Evolutionary conservation across 2,888 invertebrate species (phyloP), one percentile per base, ranked within the genome.

Genomic region (Chymomyza procnemis): DNA sequence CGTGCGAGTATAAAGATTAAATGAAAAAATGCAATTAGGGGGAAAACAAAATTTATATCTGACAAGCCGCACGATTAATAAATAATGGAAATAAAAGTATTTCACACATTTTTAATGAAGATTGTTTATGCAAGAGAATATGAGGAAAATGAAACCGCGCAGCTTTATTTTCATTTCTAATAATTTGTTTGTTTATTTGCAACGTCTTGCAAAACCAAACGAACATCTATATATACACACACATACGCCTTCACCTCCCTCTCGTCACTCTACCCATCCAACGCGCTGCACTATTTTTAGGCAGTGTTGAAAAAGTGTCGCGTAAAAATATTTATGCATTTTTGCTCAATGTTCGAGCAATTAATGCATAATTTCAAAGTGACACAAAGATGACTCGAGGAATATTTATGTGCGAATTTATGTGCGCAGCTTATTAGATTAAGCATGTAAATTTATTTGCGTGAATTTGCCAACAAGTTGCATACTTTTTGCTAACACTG

Each of bases 81-180:
- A 41, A 41, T 41, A 41, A 41, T 41, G 12, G 34, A 41, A 12
- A 41, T 41, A 41, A 41, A 41, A 41, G 34, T 41, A 41, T 41
- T 41, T 41, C 34, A 41, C 34, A 41, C 86, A 81, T 86, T 86
- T 84, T 85, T 85, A 86, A 84, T 86, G 64, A 55, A 84, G 86
- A 86, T 84, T 82, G 77, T 74, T 86, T 79, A 74, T 66, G 67
- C 72, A 76, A 76, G 81, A 76, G n/a, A n/a, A n/a, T n/a, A n/a
- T n/a, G n/a, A 69, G 48, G n/a, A 61, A 66, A 66, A 66, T n/a
- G n/a, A 64, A 71, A 60, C 69, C 70, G 57, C 73, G 69, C 66
- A 85, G 69, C 66, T 68, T 60, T 63, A 19, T 52, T 52, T 52
- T 52, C 52, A 4, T 52, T 52, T 16, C 18, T 21, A 19, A 52